These are phyloP conservation scores for Temnothorax rugatulus DNA, from an alignment of 2,888 invertebrate species.

Conservation along the genomic window DNA sequence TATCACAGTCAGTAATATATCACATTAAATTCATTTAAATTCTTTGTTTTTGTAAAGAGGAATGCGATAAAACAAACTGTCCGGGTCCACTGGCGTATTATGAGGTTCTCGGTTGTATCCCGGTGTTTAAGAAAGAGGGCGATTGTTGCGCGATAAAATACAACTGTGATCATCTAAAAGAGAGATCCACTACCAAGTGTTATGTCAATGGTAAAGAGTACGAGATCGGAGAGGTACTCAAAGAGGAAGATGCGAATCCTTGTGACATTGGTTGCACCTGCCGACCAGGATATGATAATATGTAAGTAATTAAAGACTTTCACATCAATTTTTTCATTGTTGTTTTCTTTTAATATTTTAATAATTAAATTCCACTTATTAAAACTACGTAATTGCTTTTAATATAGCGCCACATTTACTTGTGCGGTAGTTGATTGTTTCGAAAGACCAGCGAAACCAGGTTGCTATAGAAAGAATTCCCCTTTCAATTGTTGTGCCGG, in stretches of 20 bases:
- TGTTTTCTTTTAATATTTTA: neutral
- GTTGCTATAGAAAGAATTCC: conserved; percentile 68
- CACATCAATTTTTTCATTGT: neutral
- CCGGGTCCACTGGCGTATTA: conserved; percentile 78
- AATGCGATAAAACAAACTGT: conserved; percentile 74
- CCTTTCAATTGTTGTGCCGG: conserved; percentile 70
- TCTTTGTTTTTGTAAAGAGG: conserved; percentile 44
- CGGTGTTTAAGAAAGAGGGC: conserved; percentile 72
- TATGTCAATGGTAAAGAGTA: conserved; percentile 77
- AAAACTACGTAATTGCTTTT: conserved; percentile 30
- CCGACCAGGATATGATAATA: accelerated
- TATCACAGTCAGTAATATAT: neutral
- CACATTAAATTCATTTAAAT: neutral
- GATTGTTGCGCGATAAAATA: conserved; percentile 78
- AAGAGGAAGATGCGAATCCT: conserved; percentile 74
- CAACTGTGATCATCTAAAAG: conserved; percentile 77
- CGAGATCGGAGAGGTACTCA: conserved; percentile 72
- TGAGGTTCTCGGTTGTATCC: conserved; percentile 74
- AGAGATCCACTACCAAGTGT: conserved; percentile 75
- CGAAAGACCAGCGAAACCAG: neutral
- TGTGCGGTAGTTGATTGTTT: conserved; percentile 77
- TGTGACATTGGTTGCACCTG: conserved; percentile 79
- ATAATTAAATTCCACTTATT: neutral
- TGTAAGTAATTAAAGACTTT: conserved; percentile 70
- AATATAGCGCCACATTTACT: conserved; percentile 71